These are phyloP conservation scores for Phrixothrix hirtus DNA, from an alignment of 2,888 invertebrate species.

Conservation along the genomic window DNA sequence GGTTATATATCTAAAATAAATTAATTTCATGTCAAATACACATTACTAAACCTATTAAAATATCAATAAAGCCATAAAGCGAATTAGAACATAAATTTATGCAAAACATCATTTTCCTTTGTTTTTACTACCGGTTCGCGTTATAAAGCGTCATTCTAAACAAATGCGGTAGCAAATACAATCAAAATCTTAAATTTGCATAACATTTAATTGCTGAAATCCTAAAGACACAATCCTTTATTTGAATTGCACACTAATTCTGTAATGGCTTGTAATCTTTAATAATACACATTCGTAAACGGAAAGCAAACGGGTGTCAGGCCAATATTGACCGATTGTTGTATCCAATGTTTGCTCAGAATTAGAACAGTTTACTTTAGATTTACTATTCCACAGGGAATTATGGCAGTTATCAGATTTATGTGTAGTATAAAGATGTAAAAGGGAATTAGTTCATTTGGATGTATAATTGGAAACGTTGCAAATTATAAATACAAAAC, in stretches of 20 bases:
- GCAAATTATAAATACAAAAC: no score
- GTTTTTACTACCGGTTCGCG: neutral
- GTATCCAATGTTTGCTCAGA: slow-evolving; percentile 16
- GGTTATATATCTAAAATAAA: no score
- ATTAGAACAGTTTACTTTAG: slow-evolving; percentile 23
- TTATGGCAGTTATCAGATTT: no score
- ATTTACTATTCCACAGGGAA: slow-evolving; percentile 11
- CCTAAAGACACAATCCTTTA: neutral
- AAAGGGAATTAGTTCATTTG: neutral
- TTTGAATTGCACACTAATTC: neutral
- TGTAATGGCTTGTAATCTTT: slow-evolving; percentile 4
- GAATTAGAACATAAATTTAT: neutral
- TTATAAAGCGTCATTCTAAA: neutral
- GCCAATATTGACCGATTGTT: slow-evolving; percentile 24
- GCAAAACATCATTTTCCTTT: neutral
- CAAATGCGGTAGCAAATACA: neutral
- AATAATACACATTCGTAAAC: slow-evolving; percentile 19
- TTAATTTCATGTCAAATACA: neutral
- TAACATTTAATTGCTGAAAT: slow-evolving; percentile 1
- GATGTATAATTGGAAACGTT: no score
- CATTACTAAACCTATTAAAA: neutral
- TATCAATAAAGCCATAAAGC: neutral
- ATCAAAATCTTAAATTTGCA: neutral
- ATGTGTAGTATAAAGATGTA: neutral
- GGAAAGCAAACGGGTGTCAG: slow-evolving; percentile 20